phyloP scores from a whole-genome alignment of 2,797 vertebrate species.

The Spinibarbus caldwelli region DNA sequence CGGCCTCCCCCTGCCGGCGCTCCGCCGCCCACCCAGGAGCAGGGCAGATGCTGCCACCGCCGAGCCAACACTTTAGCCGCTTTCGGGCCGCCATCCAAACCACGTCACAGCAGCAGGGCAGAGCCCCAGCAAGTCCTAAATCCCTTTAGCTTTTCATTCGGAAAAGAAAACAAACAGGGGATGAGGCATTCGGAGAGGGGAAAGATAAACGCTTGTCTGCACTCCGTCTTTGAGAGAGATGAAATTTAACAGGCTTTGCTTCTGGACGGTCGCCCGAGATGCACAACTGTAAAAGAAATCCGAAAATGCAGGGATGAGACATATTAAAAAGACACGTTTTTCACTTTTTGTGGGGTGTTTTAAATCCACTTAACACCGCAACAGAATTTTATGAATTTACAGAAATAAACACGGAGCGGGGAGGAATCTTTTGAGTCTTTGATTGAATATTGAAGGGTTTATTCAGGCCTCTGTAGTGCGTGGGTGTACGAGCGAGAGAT shows the following conservation, averaged over 20 bases:
- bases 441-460: constrained; percentile 39
- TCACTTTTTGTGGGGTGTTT: constrained; percentile 36
- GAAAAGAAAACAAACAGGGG: constrained; percentile 51
- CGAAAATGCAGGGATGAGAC: constrained; percentile 18
- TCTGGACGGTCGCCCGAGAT: constrained; percentile 36
- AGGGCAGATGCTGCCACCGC: constrained; percentile 42
- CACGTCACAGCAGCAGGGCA: constrained; percentile 35
- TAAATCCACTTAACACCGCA: constrained; percentile 44
- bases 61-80: constrained; percentile 30
- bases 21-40: constrained; percentile 43
- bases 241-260: constrained; percentile 51
- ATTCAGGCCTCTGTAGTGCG: constrained; percentile 42
- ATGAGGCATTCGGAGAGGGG: constrained; percentile 37
- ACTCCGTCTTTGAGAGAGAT: constrained; percentile 26
- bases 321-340: constrained; percentile 36
- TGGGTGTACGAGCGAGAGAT: constrained; percentile 27
- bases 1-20: constrained; percentile 1
- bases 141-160: constrained; percentile 51
- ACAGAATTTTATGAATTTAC: constrained; percentile 44
- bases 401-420: constrained; percentile 38
- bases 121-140: constrained; percentile 40
- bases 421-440: constrained; percentile 38
- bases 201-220: constrained; percentile 50
- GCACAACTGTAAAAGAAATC: constrained; percentile 33
- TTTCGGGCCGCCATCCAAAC: constrained; percentile 37